Base-by-base conservation (phyloP, 2,888 invertebrate species). In the Watsonalla cultraria region DNA sequence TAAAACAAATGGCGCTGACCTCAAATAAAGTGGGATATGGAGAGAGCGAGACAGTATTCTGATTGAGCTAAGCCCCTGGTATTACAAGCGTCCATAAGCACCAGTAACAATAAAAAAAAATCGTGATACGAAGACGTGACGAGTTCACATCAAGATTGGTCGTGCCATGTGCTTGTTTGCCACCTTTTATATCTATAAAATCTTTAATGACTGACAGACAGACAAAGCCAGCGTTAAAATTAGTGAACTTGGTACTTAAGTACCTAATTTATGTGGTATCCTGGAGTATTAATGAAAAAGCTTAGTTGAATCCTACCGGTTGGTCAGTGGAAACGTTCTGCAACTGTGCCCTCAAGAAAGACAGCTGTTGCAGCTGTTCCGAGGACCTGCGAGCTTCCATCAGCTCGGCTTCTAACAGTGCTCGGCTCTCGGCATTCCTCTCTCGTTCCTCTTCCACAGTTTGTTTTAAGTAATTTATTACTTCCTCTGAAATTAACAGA, bases 361-460 rank as follows among this genome's bases (percentile, higher is more conserved):
- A 70, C 54, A 89, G 68, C 58, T 87, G 84, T 0, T 78, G 71
- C 45, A 89, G 62, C 60, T 90, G 88, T 48, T 80, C 78, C 0
- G 90, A 89, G 0, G 84, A 81, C 24, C 87, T 60, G 8, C 87
- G 68, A 0, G 84, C 82, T 39, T 86, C 89, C 54, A 73, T 45
- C 61, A 89, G 61, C 66, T 89, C 90, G 0, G 74, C 70, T 42
- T 87, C 87, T 14, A 90, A 54, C 7, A 76, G 74, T 0, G 81
- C 82, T 4, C 84, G 75, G 59, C 68, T 85, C 60, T 86, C 86
- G 0, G 82, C 82, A 54, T 88, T 90, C 47, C 83, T 68, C 52
- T 80, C 76, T 0, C 88, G 66, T 56, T 90, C 90, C n/a, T 89
- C 88, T 57, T 88, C 88, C 0, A 90, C 84, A 0, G 82, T 80